These are phyloP conservation scores for Orthonevra nobilis DNA, from an alignment of 2,888 invertebrate genomes.

Conservation along the genomic window DNA sequence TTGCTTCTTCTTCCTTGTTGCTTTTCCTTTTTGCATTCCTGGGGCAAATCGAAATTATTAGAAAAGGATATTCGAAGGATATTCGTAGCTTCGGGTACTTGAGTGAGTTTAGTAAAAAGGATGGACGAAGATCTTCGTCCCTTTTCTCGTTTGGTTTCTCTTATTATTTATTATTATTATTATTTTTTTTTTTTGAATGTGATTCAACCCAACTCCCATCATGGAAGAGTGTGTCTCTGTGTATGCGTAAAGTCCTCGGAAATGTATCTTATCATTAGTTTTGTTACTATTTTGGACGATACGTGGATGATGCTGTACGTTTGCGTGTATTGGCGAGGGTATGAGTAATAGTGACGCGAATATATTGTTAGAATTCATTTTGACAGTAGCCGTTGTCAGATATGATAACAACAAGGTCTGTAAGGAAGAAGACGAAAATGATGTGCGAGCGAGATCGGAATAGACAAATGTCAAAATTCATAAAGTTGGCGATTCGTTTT, in stretches of 20 bases:
- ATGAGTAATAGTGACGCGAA: conserved; percentile 39
- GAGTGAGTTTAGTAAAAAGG: conserved; percentile 60
- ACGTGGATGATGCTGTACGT: conserved; percentile 51
- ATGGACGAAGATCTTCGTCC: conserved; percentile 54
- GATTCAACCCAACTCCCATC: background rate
- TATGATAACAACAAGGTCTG: too few species aligned
- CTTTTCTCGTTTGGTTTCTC: too few species aligned
- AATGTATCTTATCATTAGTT: conserved; percentile 57
- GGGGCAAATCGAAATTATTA: conserved; percentile 71
- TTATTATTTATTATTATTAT: conserved; percentile 10
- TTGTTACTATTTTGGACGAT: conserved; percentile 46
- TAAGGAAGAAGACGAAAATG: too few species aligned
- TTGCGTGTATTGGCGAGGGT: too few species aligned
- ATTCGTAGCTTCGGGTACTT: conserved; percentile 64
- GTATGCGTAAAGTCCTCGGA: conserved; percentile 4
- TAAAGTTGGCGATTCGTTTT: too few species aligned
- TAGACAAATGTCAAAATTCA: conserved; percentile 11
- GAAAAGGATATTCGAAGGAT: conserved; percentile 70
- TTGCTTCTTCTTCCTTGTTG: conserved; percentile 15
- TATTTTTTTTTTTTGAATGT: background rate
- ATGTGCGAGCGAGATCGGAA: too few species aligned
- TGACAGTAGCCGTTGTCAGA: too few species aligned
- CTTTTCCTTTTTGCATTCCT: conserved; percentile 47
- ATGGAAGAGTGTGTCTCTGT: conserved; percentile 3
- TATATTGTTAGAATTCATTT: background rate